Evolutionary conservation across 2,888 invertebrate genomes (phyloP).

Genomic region (Glaucopsyche alexis): DNA sequence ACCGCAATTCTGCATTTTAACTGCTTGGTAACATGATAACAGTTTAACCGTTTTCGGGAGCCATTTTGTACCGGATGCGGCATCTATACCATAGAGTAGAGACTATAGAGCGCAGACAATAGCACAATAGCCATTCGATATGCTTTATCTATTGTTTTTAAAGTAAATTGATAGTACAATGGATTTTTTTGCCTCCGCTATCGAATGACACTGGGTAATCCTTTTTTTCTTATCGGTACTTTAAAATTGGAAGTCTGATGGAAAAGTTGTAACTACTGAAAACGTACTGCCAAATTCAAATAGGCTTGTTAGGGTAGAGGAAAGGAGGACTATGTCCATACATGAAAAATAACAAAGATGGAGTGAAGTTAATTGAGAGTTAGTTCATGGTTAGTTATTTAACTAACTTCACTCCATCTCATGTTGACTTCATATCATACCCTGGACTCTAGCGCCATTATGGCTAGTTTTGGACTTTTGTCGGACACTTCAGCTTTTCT

Average conservation of each 20-base stretch:
- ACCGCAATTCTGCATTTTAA: constrained; percentile 25
- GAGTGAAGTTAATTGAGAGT: no score
- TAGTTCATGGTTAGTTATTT: no score
- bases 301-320: no score
- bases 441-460: no score
- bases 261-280: not conserved
- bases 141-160: constrained; percentile 60
- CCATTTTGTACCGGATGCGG: constrained; percentile 52
- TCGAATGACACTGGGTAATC: constrained; percentile 8
- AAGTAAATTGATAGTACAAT: constrained; percentile 55
- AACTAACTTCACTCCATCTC: no score
- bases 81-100: constrained; percentile 45
- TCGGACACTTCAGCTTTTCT: no score
- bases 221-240: not conserved
- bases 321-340: no score
- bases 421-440: no score
- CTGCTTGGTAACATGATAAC: constrained; percentile 31
- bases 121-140: constrained; percentile 53
- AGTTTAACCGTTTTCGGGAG: constrained; percentile 35
- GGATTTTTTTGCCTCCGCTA: constrained; percentile 45
- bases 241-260: not conserved
- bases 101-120: constrained; percentile 53
- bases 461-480: no score
- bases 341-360: no score
- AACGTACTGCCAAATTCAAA: not conserved